Evolutionary conservation across 2,113 vertebrate genomes (phyloP), one percentile per base, ranked within the genome.

Genomic region (Variabilichromis moorii): DNA sequence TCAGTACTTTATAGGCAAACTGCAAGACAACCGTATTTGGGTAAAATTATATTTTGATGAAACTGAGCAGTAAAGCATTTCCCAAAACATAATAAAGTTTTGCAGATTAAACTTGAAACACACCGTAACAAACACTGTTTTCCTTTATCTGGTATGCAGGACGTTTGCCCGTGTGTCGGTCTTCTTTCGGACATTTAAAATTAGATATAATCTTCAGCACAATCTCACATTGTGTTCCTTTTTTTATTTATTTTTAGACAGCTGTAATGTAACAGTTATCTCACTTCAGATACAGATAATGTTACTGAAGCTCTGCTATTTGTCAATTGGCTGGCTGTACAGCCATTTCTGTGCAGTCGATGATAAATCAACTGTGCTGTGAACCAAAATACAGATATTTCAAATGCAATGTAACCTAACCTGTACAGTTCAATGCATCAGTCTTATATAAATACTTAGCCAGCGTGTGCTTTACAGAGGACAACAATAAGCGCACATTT

Each of bases 21-120:
- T 2, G 2, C 3, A 37, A 66, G 51, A 79, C 21, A 80, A 80
- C 45, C 24, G 6, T 61, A 88, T 87, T 76, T 78, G 47, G 57
- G 28, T 51, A 19, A 86, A 54, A 89, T 85, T 17, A 81, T 71
- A 81, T 88, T 85, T 86, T 84, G 73, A 91, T 84, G 14, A 57
- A 83, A 86, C 26, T 89, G 45, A 87, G 68, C 28, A 1, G 5
- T 84, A 55, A 89, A 92, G 54, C 10, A 5, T 86, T 55, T 86
- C 61, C 24, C n/a, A 81, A 24, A 68, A 83, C 37, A 80, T 2
- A 3, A 80, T 6, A 21, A 45, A 53, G 33, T 28, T 21, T 45
- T 21, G 6, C 33, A 78, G 31, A 81, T 45, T 71, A 50, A 78
- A 85, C 24, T 28, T 83, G 8, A 87, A 84, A 40, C 26, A 51